These are phyloP conservation scores for Pachyrhynchus sulphureomaculatus DNA, from an alignment of 1,140 invertebrate genomes.

Conservation along the genomic window DNA sequence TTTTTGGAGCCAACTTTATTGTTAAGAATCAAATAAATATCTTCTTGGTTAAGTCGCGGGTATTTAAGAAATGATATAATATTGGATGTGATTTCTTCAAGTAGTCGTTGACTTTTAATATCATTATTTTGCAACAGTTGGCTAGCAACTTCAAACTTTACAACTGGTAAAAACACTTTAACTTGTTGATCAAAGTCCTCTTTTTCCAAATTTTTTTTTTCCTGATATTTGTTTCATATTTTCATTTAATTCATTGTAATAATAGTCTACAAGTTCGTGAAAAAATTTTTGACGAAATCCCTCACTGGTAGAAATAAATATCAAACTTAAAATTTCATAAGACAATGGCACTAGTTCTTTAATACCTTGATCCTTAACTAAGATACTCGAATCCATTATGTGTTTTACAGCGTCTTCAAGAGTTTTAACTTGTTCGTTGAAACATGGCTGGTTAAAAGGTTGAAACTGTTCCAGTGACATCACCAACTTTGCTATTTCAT, in stretches of 20 bases:
- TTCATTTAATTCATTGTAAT: not conserved
- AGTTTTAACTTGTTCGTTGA: not conserved
- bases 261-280: conserved; percentile 18
- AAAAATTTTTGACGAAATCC: conserved; percentile 31
- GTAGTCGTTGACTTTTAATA: not conserved
- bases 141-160: conserved; percentile 4
- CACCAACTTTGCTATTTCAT: too few species aligned
- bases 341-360: not conserved
- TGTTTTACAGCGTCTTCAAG: not conserved
- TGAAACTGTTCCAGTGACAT: not conserved
- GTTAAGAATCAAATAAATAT: conserved; percentile 16
- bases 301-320: conserved; percentile 21
- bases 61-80: not conserved
- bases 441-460: not conserved
- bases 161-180: not conserved
- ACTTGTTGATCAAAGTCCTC: conserved; percentile 5
- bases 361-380: conserved; percentile 4
- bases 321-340: conserved; percentile 5
- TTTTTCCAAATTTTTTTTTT: not conserved
- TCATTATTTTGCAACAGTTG: not conserved
- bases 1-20: conserved; percentile 4
- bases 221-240: not conserved
- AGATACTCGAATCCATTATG: not conserved
- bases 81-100: conserved; percentile 5
- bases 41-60: conserved; percentile 18